Evolutionary conservation across 2,797 vertebrate species (phyloP).

Genomic region (Oreochromis mossambicus): DNA sequence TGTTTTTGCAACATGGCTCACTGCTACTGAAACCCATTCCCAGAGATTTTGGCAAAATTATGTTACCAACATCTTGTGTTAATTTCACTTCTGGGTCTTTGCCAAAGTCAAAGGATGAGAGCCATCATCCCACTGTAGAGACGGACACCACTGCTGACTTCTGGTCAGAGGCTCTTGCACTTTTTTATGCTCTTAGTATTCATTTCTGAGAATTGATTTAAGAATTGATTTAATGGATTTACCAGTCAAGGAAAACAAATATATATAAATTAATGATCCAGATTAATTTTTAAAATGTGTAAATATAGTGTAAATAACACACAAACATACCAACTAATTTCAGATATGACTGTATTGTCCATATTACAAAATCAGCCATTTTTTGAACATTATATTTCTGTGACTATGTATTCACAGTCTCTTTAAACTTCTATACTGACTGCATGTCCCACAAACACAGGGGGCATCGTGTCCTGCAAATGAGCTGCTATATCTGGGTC

Average conservation of each 20-base stretch:
- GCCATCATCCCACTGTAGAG: background rate
- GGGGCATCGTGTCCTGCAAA: constrained; percentile 46
- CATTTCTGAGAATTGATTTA: background rate
- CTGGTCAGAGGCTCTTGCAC: background rate
- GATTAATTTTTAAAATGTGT: background rate
- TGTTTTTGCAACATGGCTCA: constrained; percentile 38
- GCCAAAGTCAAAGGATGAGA: constrained; percentile 40
- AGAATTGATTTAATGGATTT: rapidly evolving
- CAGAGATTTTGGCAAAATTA: constrained; percentile 45
- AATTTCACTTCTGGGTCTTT: constrained; percentile 47
- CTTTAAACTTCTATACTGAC: background rate
- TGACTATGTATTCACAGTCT: background rate
- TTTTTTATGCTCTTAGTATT: background rate
- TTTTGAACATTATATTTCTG: background rate
- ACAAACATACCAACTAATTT: background rate
- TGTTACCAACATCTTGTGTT: constrained; percentile 49
- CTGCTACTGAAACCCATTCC: constrained; percentile 52
- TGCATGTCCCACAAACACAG: constrained; percentile 34
- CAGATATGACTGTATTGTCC: background rate
- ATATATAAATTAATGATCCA: background rate
- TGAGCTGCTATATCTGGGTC: constrained; percentile 33
- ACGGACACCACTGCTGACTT: background rate
- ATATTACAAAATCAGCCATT: background rate
- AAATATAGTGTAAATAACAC: background rate
- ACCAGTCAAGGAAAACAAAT: background rate